A percentile compares a stretch with the other conserved stretches of the same genome.
Conservation (phyloP, 2,888 invertebrate species). For the Xestia c-nigrum region DNA sequence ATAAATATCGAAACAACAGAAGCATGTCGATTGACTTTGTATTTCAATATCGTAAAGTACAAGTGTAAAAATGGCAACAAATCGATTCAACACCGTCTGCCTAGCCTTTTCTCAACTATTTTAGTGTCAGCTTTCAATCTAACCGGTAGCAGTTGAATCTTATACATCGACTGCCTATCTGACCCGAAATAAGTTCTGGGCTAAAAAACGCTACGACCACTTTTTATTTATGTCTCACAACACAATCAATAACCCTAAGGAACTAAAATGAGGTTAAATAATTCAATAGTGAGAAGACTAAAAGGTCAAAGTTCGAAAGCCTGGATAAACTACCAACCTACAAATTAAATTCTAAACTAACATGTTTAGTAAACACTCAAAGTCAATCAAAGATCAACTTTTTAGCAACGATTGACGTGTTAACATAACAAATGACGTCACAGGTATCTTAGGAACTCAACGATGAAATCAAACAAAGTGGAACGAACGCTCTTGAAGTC, state of each 20-base stretch:
- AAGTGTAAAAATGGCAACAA: background rate
- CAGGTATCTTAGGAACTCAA: constrained; percentile 26
- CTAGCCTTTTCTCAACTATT: background rate
- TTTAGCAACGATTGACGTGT: constrained; percentile 28
- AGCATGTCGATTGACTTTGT: background rate
- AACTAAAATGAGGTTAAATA: constrained; percentile 14
- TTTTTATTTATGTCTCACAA: background rate
- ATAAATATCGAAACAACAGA: constrained; percentile 18
- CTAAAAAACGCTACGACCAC: background rate
- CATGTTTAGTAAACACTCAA: constrained; percentile 35
- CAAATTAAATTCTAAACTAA: constrained; percentile 12
- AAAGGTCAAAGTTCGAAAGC: constrained; percentile 29
- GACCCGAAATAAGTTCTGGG: background rate
- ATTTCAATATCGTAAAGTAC: constrained; percentile 6
- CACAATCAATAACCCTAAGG: constrained; percentile 8
- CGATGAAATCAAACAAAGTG: constrained; percentile 40
- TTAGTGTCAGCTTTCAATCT: background rate
- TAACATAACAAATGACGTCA: constrained; percentile 53
- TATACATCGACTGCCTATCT: background rate
- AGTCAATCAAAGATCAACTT: constrained; percentile 35
- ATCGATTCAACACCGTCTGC: background rate
- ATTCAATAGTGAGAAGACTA: background rate
- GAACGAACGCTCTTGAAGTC: constrained; percentile 28
- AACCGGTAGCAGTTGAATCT: background rate
- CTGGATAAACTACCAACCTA: constrained; percentile 18